Conservation (phyloP, 1,140 invertebrate species). For the Aleiodes sp. region DNA sequence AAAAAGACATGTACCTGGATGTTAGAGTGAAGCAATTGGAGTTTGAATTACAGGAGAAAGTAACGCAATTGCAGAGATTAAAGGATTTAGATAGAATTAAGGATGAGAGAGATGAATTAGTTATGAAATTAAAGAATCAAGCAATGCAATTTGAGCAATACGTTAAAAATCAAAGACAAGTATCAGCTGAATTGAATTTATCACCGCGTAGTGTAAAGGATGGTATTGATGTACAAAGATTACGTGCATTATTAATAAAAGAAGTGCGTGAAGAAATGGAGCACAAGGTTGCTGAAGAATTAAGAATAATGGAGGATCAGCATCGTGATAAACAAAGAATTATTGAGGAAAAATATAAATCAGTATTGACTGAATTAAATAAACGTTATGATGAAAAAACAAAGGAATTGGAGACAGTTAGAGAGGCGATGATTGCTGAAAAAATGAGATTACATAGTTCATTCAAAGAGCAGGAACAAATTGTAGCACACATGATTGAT, state of each 20-base stretch:
- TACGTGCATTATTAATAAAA: conserved; percentile 51
- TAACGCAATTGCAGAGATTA: conserved; percentile 45
- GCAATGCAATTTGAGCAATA: conserved; percentile 57
- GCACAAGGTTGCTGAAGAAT: conserved; percentile 52
- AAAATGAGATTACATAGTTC: conserved; percentile 51
- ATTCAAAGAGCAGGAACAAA: conserved; percentile 53
- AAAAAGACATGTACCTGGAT: conserved; percentile 41
- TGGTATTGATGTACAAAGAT: conserved; percentile 52
- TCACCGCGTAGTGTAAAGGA: conserved; percentile 47
- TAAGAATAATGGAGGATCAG: conserved; percentile 50
- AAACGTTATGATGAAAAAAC: conserved; percentile 48
- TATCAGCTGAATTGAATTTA: conserved; percentile 55
- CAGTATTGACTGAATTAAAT: conserved; percentile 45
- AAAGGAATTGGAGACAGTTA: conserved; percentile 49
- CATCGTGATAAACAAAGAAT: conserved; percentile 45
- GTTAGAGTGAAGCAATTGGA: conserved; percentile 52
- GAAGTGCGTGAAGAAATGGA: conserved; percentile 58
- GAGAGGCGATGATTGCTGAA: conserved; percentile 46
- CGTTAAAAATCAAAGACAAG: conserved; percentile 54
- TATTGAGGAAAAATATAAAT: conserved; percentile 54
- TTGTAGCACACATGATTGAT: conserved; percentile 50
- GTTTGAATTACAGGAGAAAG: conserved; percentile 48
- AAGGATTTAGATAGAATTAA: conserved; percentile 55
- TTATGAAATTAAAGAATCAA: conserved; percentile 56
- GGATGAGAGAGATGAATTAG: conserved; percentile 52